phyloP scores from a whole-genome alignment of 2,113 vertebrate genomes.

The Xiphias gladius region DNA sequence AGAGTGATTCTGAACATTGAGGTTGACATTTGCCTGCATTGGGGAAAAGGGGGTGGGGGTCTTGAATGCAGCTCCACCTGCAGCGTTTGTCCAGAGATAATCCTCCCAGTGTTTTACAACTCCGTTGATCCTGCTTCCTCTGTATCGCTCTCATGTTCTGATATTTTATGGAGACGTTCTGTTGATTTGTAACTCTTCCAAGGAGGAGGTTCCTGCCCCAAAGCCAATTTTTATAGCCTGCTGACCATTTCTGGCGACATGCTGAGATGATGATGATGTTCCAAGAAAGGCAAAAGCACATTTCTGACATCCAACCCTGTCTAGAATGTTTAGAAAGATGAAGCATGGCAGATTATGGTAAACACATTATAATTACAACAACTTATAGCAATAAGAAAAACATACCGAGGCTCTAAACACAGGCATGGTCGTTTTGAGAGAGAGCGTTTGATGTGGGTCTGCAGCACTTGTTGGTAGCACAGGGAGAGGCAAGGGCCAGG shows the following conservation, averaged over 20 bases:
- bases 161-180: constrained; percentile 65
- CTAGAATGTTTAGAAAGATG: constrained; percentile 48
- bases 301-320: constrained; percentile 41
- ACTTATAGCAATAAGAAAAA: constrained; percentile 60
- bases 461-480: constrained; percentile 59
- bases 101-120: constrained; percentile 64
- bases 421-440: constrained; percentile 55
- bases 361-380: constrained; percentile 61
- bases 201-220: constrained; percentile 63
- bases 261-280: constrained; percentile 53
- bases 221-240: constrained; percentile 55
- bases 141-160: constrained; percentile 56
- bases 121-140: constrained; percentile 55
- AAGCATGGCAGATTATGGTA: constrained; percentile 41
- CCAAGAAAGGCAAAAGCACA: constrained; percentile 43
- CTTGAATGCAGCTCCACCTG: constrained; percentile 60
- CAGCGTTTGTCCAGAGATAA: constrained; percentile 58
- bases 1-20: constrained; percentile 44
- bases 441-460: constrained; percentile 72
- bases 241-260: constrained; percentile 64
- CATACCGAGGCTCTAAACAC: constrained; percentile 51
- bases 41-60: constrained; percentile 31
- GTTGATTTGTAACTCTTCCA: constrained; percentile 70
- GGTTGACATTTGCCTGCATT: constrained; percentile 50
- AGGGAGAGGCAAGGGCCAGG: constrained; percentile 59